Evolutionary conservation across 1,140 invertebrate genomes (phyloP).

Genomic region (Brachionus paranguensis): DNA sequence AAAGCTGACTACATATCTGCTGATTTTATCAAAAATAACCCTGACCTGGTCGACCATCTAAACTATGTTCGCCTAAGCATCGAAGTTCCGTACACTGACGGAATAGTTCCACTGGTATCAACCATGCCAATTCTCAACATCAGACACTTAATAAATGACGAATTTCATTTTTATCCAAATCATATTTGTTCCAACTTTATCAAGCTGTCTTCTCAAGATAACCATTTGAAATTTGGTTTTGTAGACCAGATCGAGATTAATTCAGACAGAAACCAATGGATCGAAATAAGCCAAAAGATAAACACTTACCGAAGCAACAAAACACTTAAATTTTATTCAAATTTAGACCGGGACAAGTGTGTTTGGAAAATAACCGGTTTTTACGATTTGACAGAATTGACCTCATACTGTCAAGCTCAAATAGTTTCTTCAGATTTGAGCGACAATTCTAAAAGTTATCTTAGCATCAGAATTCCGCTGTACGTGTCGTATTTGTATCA

Average conservation of each 20-base stretch:
- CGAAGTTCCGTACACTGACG: constrained; percentile 57
- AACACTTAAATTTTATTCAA: constrained; percentile 54
- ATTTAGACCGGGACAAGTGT: constrained; percentile 56
- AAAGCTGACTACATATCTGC: constrained; percentile 56
- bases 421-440: constrained; percentile 54
- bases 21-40: constrained; percentile 54
- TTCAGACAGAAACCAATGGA: not conserved
- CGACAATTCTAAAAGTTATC: constrained; percentile 51
- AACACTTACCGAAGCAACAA: constrained; percentile 45
- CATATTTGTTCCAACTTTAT: constrained; percentile 58
- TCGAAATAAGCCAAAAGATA: not conserved
- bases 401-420: constrained; percentile 55
- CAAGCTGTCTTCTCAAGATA: constrained; percentile 43
- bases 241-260: constrained; percentile 42
- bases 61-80: constrained; percentile 56
- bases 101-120: constrained; percentile 57
- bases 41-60: constrained; percentile 49
- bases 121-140: constrained; percentile 57
- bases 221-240: constrained; percentile 48
- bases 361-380: constrained; percentile 58
- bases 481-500: constrained; percentile 57
- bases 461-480: constrained; percentile 56
- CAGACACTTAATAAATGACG: constrained; percentile 52
- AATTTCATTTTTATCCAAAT: constrained; percentile 52
- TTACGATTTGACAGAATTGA: constrained; percentile 57